Evolutionary conservation across 1,140 invertebrate genomes (phyloP).

Genomic region (Coptotermes formosanus): DNA sequence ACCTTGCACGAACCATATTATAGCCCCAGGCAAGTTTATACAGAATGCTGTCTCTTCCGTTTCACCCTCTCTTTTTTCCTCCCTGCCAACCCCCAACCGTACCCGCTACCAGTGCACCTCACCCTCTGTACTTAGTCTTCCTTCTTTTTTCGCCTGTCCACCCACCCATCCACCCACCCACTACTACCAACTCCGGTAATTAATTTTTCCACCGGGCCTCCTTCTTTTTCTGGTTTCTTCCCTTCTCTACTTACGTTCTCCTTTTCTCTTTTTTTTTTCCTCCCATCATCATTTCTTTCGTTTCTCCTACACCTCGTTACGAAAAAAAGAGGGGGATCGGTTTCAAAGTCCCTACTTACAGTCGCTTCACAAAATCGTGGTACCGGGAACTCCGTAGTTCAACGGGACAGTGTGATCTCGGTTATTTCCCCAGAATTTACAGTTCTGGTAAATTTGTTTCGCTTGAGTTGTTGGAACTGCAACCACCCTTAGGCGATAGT

Average conservation of each 20-base stretch:
- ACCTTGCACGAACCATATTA: not conserved
- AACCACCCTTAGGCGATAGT: too few species aligned
- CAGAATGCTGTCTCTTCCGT: not conserved
- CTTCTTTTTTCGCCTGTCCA: not conserved
- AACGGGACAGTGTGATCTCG: too few species aligned
- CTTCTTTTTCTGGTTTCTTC: not conserved
- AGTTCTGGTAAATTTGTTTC: too few species aligned
- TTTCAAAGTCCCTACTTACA: not conserved
- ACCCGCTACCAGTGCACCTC: not conserved
- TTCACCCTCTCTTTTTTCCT: not conserved
- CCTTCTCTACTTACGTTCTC: slow-evolving; percentile 9
- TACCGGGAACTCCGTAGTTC: not conserved
- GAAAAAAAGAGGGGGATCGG: not conserved
- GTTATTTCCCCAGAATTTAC: too few species aligned
- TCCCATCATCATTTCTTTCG: not conserved
- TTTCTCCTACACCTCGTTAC: not conserved
- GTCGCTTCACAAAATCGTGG: not conserved
- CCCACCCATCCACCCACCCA: not conserved
- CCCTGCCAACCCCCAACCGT: not conserved
- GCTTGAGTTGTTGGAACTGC: too few species aligned
- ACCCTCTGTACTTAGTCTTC: not conserved
- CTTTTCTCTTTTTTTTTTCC: not conserved
- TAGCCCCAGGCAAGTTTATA: not conserved
- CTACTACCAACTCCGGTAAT: slow-evolving; percentile 8
- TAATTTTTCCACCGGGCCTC: not conserved